Percentiles rank a stretch among this genome's conserved stretches.
phyloP scores from a whole-genome alignment of 2,797 vertebrate genomes.

The Scomberomorus guttatus region DNA sequence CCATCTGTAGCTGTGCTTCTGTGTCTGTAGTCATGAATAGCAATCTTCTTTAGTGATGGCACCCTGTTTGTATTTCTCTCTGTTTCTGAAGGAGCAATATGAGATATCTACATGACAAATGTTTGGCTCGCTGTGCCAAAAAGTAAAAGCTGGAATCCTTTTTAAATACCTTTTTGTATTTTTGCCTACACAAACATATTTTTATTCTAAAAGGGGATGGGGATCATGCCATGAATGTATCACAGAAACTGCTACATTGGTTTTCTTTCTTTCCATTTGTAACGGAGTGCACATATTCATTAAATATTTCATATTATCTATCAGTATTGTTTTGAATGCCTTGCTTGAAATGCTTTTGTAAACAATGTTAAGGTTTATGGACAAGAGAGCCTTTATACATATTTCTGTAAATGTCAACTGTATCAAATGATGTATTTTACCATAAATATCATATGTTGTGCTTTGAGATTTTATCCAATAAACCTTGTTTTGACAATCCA shows the following conservation, averaged over 20 bases:
- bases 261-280: constrained; percentile 37
- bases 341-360: constrained; percentile 67
- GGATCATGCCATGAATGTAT: constrained; percentile 59
- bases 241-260: constrained; percentile 4
- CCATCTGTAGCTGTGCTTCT: constrained; percentile 14
- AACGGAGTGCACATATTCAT: constrained; percentile 55
- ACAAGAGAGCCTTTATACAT: constrained; percentile 73
- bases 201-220: constrained; percentile 22
- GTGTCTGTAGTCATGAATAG: background rate
- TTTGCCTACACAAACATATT: constrained; percentile 29
- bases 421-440: constrained; percentile 80
- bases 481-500: constrained; percentile 45
- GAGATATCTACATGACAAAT: constrained; percentile 17
- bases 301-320: constrained; percentile 60
- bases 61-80: constrained; percentile 9
- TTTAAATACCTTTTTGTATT: constrained; percentile 10
- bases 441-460: constrained; percentile 54
- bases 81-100: constrained; percentile 13
- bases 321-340: constrained; percentile 66
- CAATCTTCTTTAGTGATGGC: background rate
- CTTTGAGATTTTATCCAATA: constrained; percentile 61
- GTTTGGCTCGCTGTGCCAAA: constrained; percentile 66
- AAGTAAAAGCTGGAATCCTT: constrained; percentile 23
- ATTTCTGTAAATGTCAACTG: constrained; percentile 64
- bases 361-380: constrained; percentile 62